Base-by-base conservation (phyloP, 2,797 vertebrate species). In the Helarctos malayanus region DNA sequence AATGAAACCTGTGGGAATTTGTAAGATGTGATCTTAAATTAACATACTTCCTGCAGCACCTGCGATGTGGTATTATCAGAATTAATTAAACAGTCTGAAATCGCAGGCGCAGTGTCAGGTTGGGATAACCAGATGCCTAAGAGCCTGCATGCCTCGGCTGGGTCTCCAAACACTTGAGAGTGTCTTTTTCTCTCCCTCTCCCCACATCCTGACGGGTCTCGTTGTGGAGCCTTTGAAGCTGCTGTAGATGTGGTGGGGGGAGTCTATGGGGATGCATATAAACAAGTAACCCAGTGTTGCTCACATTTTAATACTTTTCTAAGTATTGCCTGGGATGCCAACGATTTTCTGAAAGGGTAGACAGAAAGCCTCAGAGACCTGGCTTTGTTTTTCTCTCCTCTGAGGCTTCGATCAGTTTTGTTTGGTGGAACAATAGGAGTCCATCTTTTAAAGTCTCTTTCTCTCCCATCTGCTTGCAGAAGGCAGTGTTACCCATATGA, bases 1-100 rank as follows among this genome's bases (percentile, higher is more conserved):
- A 97, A 97, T 80, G 41, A 98, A 98, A 93, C 38, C 27, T 29
- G 91, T 96, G 47, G 92, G 90, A 97, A 97, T 98, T 98, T 94
- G 69, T 93, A 96, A 97, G 71, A 80, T 97, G 96, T 97, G 96
- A 94, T 98, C 97, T 97, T 98, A 98, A 96, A 98, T 98, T 98
- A 98, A 95, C 57, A 45, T 96, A 95, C 63, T 97, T 57, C 97
- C 97, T 98, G 97, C 86, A 97, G 95, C 93, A 97, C 47, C 87
- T 89, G 89, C 82, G 49, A 97, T 98, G 96, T 93, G 89, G 91
- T 94, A 97, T 97, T 98, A 97, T 97, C 97, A 97, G 98, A 98
- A 98, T 98, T 98, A 98, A 98, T 98, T 98, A 98, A 98, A 96
- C 85, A 94, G 83, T 89, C 81, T 97, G 98, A 98, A 98, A 97